Base-by-base conservation (phyloP, 2,113 vertebrate genomes). In the Acanthisitta chloris region DNA sequence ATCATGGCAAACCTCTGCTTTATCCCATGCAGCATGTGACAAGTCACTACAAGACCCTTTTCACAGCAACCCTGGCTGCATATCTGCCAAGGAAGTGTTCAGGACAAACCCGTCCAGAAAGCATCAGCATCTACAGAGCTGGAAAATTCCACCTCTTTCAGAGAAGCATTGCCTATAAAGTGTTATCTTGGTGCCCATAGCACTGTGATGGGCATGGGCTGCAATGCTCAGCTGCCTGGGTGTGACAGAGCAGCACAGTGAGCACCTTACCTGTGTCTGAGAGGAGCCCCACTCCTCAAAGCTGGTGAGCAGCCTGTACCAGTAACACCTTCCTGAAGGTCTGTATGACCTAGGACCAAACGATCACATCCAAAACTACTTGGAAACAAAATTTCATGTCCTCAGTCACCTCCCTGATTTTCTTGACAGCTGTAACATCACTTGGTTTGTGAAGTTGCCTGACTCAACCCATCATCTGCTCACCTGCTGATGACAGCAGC, bases 171-270 rank as follows among this genome's bases (percentile, higher is more conserved):
- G 69, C 33, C 40, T 55, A 9, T 10, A 10, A 43, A 71, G 62
- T 62, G n/a, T 23, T 3, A 13, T 26, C 55, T 14, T 12, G 36
- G 64, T 43, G 31, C 20, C 40, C 59, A 8, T 4, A 52, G 77
- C 40, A 26, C 52, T 0, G 0, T 6, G n/a, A 45, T 5, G 45
- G 62, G 54, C 58, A 48, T 0, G 0, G 36, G 54, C 58, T 66
- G 48, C 19, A 59, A 76, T 0, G 6, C 45, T 61, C 48, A 49
- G 61, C 45, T 72, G 61, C 20, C 46, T 26, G 28, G 15, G 28
- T 18, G 24, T 5, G 61, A 67, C 9, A 61, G 40, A 74, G 45
- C 76, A 76, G 58, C 40, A 10, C 45, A 24, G 36, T 0, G 17
- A 78, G 54, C 52, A 52, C 18, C 25, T 38, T 21, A 14, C 9